Conservation (phyloP, 2,113 vertebrate species). For the Nipponia nippon region DNA sequence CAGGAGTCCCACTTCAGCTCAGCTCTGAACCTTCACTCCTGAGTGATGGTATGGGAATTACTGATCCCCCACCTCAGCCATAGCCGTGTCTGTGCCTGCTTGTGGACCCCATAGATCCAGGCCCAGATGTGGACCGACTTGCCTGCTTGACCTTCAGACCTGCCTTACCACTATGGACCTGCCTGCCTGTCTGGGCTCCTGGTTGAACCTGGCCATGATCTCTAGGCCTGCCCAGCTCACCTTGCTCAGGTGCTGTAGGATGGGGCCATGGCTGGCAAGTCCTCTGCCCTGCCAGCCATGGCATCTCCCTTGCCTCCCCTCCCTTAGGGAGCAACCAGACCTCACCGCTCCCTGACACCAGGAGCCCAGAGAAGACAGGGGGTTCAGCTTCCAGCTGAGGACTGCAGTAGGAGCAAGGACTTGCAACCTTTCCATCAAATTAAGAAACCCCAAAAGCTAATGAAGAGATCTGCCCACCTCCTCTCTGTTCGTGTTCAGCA, state of each 20-base stretch:
- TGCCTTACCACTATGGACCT: neutral
- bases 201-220: neutral
- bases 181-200: neutral
- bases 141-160: neutral
- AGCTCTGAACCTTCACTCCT: neutral
- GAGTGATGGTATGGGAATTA: neutral
- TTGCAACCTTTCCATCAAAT: neutral
- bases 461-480: neutral
- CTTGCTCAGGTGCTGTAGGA: neutral
- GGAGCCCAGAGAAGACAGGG: neutral
- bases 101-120: neutral
- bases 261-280: neutral
- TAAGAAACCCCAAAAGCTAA: neutral
- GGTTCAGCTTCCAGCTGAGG: neutral
- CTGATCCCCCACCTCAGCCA: neutral
- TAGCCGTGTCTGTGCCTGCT: neutral
- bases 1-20: neutral
- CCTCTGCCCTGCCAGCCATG: neutral
- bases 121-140: neutral
- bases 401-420: neutral
- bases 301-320: neutral
- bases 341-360: neutral
- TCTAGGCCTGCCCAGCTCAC: neutral
- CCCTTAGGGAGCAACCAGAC: neutral
- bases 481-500: neutral